Evolutionary conservation across 2,113 vertebrate genomes (phyloP), one percentile per base, ranked within the genome.

Genomic region (human): DNA sequence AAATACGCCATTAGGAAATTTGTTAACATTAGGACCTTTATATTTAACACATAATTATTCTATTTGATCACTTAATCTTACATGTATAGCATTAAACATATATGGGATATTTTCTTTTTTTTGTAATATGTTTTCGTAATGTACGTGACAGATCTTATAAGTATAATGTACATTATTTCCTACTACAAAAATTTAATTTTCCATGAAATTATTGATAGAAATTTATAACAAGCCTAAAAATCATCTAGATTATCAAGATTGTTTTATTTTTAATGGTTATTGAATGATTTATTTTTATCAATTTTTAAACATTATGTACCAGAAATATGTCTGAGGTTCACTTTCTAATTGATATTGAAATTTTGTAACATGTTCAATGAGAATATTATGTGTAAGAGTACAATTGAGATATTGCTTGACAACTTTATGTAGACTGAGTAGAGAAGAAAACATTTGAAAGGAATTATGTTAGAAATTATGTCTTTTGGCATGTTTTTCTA

Each of bases 141-240:
- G 8, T 90, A 27, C 40, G 0, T 61, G 93, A 68, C 13, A 93
- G 61, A 35, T 59, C 43, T 90, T 80, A 40, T 52, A 93, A 92
- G 32, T 90, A 55, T 38, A 94, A 84, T 89, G 13, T 12, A 80
- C 23, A 81, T 93, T 94, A 73, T 93, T 91, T 89, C 25, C 32
- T 90, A 76, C 30, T 94, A 43, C 80, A 89, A 81, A 87, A 61
- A 89, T 95, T 93, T 75, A 84, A 59, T 90, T 90, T 91, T 93
- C n/a, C 90, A 1, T 93, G 64, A 86, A 6, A 38, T 93, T 93
- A 66, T 12, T 90, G 70, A 61, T 85, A 84, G 64, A 97, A 97
- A 66, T 64, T 73, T 61, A 52, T 1, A 40, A 18, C 22, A 94
- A 95, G 40, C 30, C 6, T 96, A 86, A 93, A 94, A 94, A 86